Conservation (phyloP, 2,113 vertebrate species). For the Semnornis frantzii region DNA sequence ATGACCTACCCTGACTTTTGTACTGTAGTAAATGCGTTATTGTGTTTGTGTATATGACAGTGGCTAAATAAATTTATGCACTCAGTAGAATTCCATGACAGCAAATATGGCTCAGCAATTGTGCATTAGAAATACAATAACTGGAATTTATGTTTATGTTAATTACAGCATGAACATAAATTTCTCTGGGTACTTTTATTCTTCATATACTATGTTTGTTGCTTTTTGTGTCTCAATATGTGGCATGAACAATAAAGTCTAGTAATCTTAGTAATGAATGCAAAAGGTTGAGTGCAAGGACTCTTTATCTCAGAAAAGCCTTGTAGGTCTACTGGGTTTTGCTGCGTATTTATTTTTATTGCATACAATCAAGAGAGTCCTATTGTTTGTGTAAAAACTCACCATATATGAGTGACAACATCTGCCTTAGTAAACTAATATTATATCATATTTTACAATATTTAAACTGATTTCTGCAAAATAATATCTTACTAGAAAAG, state of each 20-base stretch:
- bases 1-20: conserved; percentile 36
- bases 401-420: background rate
- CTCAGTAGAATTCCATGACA: background rate
- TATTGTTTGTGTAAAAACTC: background rate
- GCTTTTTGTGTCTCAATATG: background rate
- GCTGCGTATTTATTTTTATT: background rate
- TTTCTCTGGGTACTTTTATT: background rate
- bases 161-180: background rate
- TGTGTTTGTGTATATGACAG: background rate
- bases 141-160: background rate
- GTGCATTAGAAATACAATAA: background rate
- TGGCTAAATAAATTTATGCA: conserved; percentile 12
- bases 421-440: background rate
- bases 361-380: background rate
- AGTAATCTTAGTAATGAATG: background rate
- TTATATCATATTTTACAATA: background rate
- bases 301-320: background rate
- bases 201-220: background rate
- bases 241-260: background rate
- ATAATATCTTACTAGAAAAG: background rate
- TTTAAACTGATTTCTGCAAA: background rate
- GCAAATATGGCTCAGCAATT: background rate
- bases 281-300: background rate
- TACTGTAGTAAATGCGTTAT: conserved; percentile 11
- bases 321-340: background rate